These are phyloP conservation scores for Salmo trutta DNA, from an alignment of 2,797 vertebrate species.

Conservation along the genomic window DNA sequence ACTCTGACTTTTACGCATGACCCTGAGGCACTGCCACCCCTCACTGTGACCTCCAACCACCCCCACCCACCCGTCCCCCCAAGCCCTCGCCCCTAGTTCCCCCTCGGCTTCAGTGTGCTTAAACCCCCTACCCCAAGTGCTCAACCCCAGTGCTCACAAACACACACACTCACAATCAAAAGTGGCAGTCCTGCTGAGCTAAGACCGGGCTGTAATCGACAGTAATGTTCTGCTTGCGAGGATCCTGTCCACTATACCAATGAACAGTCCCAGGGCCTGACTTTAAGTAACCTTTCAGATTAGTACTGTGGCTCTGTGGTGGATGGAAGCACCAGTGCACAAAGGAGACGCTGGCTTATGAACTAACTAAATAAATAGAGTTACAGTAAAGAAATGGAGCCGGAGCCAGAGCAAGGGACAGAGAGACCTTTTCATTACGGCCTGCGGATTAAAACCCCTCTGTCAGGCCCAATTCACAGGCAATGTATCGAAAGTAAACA, in stretches of 20 bases:
- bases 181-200: conserved; percentile 81
- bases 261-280: conserved; percentile 33
- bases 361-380: conserved; percentile 68
- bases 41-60: conserved; percentile 35
- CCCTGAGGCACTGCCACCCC: conserved; percentile 53
- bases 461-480: conserved; percentile 63
- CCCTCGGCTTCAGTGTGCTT: conserved; percentile 61
- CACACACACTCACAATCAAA: conserved; percentile 14
- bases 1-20: conserved; percentile 73
- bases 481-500: conserved; percentile 75
- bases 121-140: conserved; percentile 45
- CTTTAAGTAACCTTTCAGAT: conserved; percentile 74
- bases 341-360: conserved; percentile 60
- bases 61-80: not conserved
- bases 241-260: conserved; percentile 53
- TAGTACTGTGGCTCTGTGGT: conserved; percentile 53
- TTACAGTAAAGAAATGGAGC: conserved; percentile 56
- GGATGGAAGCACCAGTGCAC: conserved; percentile 42
- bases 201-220: conserved; percentile 70
- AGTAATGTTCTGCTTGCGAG: conserved; percentile 65
- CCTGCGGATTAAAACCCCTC: conserved; percentile 67
- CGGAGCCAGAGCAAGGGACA: conserved; percentile 41
- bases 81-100: not conserved
- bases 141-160: conserved; percentile 59
- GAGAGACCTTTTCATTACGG: conserved; percentile 71